Base-by-base conservation (phyloP, 1,140 invertebrate genomes). In the Cryptotermes secundus region DNA sequence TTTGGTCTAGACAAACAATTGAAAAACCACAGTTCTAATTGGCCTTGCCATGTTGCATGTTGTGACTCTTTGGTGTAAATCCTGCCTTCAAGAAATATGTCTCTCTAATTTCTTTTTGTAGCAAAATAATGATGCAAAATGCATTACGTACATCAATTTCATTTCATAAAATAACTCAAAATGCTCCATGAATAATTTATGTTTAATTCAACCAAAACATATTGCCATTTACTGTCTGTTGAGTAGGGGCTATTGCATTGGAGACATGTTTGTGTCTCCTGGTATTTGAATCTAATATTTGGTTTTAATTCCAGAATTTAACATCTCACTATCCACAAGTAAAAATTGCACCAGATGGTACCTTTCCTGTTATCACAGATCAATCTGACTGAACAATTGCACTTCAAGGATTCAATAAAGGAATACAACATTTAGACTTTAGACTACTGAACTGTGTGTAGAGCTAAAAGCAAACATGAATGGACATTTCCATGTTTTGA, bases 91-190 rank as follows among this genome's bases (percentile, higher is more conserved):
- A 26, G 79, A 83, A 59, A 45, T 83, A 12, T 59, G 59, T 72
- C 59, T 72, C n/a, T 83, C 83, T 83, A 16, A 49, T 83, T 72
- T 34, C 36, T 65, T 36, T 79, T 35, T 83, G 34, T 83, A n/a
- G 42, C 26, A 83, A 59, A n/a, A 31, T 31, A 38, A n/a, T 59
- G 16, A n/a, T 35, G 79, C 72, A n/a, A 35, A 83, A 72, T 59
- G 26, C 31, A 65, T 16, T 34, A 35, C 31, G n/a, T 83, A 38
- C n/a, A 72, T n/a, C 26, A 72, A 72, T 72, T 65, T 59, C 26
- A 59, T 59, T 59, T 59, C 24, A 59, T 24, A 59, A 59, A n/a
- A 59, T 6, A 59, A 19, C 19, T 59, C 19, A 7, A 7, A 59
- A 19, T 16, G 53, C 53, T 59, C 19, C 38, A 72, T 72, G 26